Evolutionary conservation across 2,113 vertebrate genomes (phyloP), one percentile per base, ranked within the genome.

Genomic region (Aptenodytes forsteri): DNA sequence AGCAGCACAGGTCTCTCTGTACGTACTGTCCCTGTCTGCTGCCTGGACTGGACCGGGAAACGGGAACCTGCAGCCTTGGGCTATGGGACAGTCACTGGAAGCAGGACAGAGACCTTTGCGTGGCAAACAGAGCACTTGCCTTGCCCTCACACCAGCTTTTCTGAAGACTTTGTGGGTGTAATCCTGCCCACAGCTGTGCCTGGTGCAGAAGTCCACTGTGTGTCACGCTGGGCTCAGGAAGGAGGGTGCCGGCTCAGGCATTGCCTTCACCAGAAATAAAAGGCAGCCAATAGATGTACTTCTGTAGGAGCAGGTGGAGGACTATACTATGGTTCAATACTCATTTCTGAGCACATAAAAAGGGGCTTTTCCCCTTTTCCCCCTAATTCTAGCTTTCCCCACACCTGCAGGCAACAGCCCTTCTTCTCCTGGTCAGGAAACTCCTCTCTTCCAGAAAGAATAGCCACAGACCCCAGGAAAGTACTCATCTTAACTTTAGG

Each of bases 1-100:
- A 34, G 8, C 36, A 18, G 38, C 19, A 25, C 5, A 5, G 14
- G 16, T 62, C 46, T 79, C 46, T 9, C 72, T 58, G 27, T 36
- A 34, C 0, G 0, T 25, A 13, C 50, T 36, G 54, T 49, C 46
- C 58, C n/a, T 6, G 5, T 23, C 49, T 13, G 54, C 75, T 72
- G 21, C 69, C 36, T 16, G 26, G 23, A 8, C 20, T 62, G 27
- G 81, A 81, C 71, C 0, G 1, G 34, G n/a, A 36, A 44, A 44
- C 0, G 2, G 61, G 65, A 67, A 87, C 61, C n/a, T 38, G 59
- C 47, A 75, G 38, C 34, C 56, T 11, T 72, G n/a, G 11, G 12
- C 49, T 66, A 20, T 6, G 29, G 50, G 44, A 44, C 3, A 40
- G 79, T 11, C 27, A 11, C 19, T 65, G 66, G 27, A 78, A 82